Evolutionary conservation across 2,888 invertebrate species (phyloP), one percentile per base, ranked within the genome.

Genomic region (Endomychus coccineus): DNA sequence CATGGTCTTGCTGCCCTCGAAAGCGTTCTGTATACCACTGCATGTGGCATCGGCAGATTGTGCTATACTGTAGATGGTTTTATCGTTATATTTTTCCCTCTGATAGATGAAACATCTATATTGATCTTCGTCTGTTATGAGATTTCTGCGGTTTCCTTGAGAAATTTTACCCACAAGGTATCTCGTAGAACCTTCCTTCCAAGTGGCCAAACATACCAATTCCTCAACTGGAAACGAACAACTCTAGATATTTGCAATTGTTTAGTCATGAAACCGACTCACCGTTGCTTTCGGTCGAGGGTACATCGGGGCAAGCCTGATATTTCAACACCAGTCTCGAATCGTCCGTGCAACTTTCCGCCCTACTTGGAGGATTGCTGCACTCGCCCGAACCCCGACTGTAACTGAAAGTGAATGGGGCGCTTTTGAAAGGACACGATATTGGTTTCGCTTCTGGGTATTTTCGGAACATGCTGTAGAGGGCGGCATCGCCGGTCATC

Each of bases 31-130:
- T 11, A 87, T 66, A 0, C 85, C 86, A 48, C 77, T 81, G 63
- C 87, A 87, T 0, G 83, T 82, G 7, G 86, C 84, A 59, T 87
- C 86, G 0, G 81, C 86, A 0, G 83, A 82, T 58, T 84, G 83
- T 0, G 83, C 83, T 1, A 83, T 74, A 43, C 74, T 71, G 58
- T 82, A 83, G 1, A 75, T 72, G 45, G 72, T 71, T 42, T 67
- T 68, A 33, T 71, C 71, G 0, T 72, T 71, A 35, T 64, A 64
- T 2, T 49, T 55, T 3, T 62, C 64, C 48, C 67, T 69, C 54
- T 80, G 80, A 67, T 83, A 84, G 42, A 88, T 78, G 67, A 88
- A 88, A 54, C 90, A 90, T 49, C 81, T 76, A 66, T 84, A 90
- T 28, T 80, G 77, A 51, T 85, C 84, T 55, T 85, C 86, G 50